A percentile compares a stretch with the other conserved stretches of the same genome.
phyloP scores from a whole-genome alignment of 1,140 invertebrate genomes.

The Heliconius himera region DNA sequence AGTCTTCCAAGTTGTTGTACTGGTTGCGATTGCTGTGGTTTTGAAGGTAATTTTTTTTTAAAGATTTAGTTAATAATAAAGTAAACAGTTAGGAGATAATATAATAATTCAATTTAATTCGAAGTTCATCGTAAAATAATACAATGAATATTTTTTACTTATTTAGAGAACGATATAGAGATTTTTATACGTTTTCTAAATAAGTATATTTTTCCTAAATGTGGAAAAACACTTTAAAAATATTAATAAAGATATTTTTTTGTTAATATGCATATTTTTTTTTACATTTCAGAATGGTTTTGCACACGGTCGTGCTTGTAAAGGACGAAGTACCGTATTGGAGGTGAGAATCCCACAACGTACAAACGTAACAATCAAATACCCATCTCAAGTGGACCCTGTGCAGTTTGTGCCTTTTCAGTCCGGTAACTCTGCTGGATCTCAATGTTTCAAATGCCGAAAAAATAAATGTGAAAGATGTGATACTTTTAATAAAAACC shows the following conservation, averaged over 20 bases:
- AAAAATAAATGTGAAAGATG: conserved; percentile 37
- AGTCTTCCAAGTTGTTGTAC: conserved; percentile 37
- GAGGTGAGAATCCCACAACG: conserved; percentile 48
- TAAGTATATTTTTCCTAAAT: too few species aligned
- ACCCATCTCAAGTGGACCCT: conserved; percentile 41
- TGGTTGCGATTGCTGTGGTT: conserved; percentile 41
- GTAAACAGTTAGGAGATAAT: too few species aligned
- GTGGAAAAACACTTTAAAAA: too few species aligned
- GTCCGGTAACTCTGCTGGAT: conserved; percentile 10
- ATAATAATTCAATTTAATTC: too few species aligned
- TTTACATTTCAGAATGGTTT: conserved; percentile 46
- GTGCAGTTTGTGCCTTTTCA: conserved; percentile 47
- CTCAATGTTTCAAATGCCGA: conserved; percentile 31
- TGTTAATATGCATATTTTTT: neutral
- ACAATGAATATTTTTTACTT: too few species aligned
- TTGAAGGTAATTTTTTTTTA: conserved; percentile 50
- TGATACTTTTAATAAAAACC: conserved; percentile 10
- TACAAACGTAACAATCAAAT: conserved; percentile 49
- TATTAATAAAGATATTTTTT: too few species aligned
- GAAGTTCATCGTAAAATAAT: too few species aligned
- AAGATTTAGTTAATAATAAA: too few species aligned
- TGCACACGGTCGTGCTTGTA: conserved; percentile 42
- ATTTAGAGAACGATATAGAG: too few species aligned
- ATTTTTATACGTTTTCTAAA: too few species aligned
- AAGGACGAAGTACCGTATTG: conserved; percentile 46